phyloP scores from a whole-genome alignment of 2,888 invertebrate species.

The Xylocampa areola region DNA sequence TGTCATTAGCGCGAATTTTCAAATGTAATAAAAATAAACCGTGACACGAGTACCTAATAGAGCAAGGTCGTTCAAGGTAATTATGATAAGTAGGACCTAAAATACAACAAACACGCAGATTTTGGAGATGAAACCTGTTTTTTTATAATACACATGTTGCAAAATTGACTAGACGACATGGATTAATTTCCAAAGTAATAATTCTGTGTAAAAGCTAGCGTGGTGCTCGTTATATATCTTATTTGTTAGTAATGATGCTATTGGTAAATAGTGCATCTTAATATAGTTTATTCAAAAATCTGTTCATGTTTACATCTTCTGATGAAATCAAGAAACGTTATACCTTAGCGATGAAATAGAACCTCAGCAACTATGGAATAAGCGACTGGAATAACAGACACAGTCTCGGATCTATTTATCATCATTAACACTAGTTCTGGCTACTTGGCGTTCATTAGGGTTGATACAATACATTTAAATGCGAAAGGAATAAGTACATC shows the following conservation, averaged over 20 bases:
- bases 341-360: constrained; percentile 30
- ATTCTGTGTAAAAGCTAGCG: too few relatives aligned
- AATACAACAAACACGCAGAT: too few relatives aligned
- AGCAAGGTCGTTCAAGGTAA: constrained; percentile 54
- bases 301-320: background rate
- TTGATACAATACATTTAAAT: constrained; percentile 24
- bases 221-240: too few relatives aligned
- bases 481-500: background rate
- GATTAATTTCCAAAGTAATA: too few relatives aligned
- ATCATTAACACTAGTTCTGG: constrained; percentile 61
- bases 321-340: constrained; percentile 22
- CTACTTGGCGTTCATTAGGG: constrained; percentile 46
- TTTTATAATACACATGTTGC: too few relatives aligned
- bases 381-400: constrained; percentile 50
- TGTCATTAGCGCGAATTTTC: constrained; percentile 51
- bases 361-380: constrained; percentile 44
- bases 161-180: too few relatives aligned
- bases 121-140: too few relatives aligned
- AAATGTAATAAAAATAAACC: constrained; percentile 53
- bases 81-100: constrained; percentile 47
- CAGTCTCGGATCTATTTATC: constrained; percentile 64
- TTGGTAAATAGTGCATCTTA: too few relatives aligned
- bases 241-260: too few relatives aligned
- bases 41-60: constrained; percentile 52
- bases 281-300: background rate